Evolutionary conservation across 2,888 invertebrate species (phyloP).

Genomic region (Helobdella robusta): DNA sequence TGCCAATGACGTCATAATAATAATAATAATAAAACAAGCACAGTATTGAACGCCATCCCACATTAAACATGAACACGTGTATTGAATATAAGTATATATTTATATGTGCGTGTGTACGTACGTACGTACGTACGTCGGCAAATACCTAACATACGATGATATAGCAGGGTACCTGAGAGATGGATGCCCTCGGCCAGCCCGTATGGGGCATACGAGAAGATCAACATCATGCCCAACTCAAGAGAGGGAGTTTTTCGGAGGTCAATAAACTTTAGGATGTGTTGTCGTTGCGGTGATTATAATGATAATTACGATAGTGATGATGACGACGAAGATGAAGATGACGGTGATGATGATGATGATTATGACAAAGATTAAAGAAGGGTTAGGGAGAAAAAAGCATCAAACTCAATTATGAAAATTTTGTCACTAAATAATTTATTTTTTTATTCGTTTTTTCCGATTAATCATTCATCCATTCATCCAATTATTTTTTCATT

Average conservation of each 20-base stretch:
- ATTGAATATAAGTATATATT: background rate
- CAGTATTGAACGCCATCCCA: too few species aligned
- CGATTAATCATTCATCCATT: too few species aligned
- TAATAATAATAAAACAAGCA: too few species aligned
- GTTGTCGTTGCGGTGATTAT: too few species aligned
- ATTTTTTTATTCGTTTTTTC: too few species aligned
- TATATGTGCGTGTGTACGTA: slow-evolving; percentile 6
- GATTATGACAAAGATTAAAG: background rate
- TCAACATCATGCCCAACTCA: slow-evolving; percentile 95
- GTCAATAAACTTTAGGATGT: slow-evolving; percentile 84
- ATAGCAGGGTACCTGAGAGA: slow-evolving; percentile 69
- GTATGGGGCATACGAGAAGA: slow-evolving; percentile 96
- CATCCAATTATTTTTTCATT: too few species aligned
- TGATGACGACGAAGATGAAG: background rate
- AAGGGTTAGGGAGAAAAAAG: background rate
- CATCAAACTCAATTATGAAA: too few species aligned
- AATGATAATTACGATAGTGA: background rate
- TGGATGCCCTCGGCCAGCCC: slow-evolving; percentile 92
- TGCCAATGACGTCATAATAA: too few species aligned
- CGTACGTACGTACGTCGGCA: background rate
- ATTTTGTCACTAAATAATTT: too few species aligned
- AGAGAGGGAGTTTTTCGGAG: slow-evolving; percentile 90
- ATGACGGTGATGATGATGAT: background rate
- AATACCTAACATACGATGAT: background rate
- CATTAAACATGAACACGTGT: too few species aligned